These are phyloP conservation scores for Monopterus albus DNA, from an alignment of 2,113 vertebrate genomes.

Conservation along the genomic window DNA sequence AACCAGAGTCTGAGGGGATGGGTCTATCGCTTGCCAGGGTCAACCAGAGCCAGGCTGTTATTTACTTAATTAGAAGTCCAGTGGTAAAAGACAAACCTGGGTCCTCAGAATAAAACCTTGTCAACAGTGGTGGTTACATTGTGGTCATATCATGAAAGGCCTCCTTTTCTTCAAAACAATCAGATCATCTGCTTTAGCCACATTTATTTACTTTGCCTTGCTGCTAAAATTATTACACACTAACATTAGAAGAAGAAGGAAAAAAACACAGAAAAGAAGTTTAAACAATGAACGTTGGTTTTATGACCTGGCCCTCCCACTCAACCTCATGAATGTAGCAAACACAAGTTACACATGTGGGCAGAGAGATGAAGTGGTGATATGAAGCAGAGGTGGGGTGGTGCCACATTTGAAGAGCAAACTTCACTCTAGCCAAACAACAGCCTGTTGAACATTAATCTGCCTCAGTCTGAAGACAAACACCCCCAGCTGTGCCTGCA, in stretches of 20 bases:
- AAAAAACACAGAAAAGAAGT: conserved; percentile 24
- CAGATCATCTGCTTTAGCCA: conserved; percentile 39
- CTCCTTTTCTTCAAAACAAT: conserved; percentile 47
- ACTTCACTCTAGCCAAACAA: conserved; percentile 64
- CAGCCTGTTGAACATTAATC: conserved; percentile 78
- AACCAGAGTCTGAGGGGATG: conserved; percentile 53
- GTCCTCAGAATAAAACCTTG: conserved; percentile 42
- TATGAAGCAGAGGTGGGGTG: neutral
- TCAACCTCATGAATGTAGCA: conserved; percentile 18
- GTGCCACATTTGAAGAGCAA: conserved; percentile 47
- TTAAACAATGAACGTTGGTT: conserved; percentile 30
- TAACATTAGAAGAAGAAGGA: conserved; percentile 19
- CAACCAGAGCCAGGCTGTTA: conserved; percentile 44
- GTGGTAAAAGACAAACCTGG: conserved; percentile 32
- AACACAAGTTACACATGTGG: conserved; percentile 9
- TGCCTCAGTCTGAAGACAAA: conserved; percentile 64
- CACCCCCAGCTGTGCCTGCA: conserved; percentile 64
- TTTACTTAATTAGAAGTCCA: conserved; percentile 31
- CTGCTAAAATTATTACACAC: conserved; percentile 19
- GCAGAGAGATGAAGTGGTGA: conserved; percentile 21
- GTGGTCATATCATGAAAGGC: conserved; percentile 49
- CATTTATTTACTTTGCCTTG: conserved; percentile 36
- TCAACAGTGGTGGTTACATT: conserved; percentile 41
- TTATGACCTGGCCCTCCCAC: conserved; percentile 51
- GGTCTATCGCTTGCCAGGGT: conserved; percentile 48